A percentile compares a stretch with the other conserved stretches of the same genome.
Evolutionary conservation across 2,888 invertebrate species (phyloP).

Genomic region (Euphydryas editha): DNA sequence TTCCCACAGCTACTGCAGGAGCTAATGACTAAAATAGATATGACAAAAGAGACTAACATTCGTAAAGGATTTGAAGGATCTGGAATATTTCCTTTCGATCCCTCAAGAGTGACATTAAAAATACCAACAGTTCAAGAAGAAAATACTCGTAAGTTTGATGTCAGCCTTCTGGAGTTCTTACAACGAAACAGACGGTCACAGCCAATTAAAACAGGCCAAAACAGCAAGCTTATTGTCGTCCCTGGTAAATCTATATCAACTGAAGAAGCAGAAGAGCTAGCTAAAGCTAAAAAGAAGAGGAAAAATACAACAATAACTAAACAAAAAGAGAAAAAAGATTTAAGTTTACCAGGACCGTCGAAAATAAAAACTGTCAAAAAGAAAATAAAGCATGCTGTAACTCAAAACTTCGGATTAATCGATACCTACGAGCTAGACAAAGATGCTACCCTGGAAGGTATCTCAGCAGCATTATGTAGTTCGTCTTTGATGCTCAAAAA

Average conservation of each 20-base stretch:
- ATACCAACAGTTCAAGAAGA: neutral
- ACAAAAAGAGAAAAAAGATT: neutral
- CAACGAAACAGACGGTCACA: neutral
- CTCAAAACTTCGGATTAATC: neutral
- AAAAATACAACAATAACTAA: neutral
- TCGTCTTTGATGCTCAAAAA: neutral
- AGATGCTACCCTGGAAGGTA: too few relatives aligned
- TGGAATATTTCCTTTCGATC: neutral
- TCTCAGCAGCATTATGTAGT: neutral
- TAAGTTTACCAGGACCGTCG: neutral
- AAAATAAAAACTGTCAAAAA: neutral
- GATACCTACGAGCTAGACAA: neutral
- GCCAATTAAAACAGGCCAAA: neutral
- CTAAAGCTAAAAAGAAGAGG: neutral
- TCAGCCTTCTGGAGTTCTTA: neutral
- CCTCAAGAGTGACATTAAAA: neutral
- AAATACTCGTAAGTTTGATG: neutral
- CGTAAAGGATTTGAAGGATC: neutral
- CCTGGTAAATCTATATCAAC: too few relatives aligned
- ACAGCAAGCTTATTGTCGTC: neutral
- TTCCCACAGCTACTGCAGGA: constrained; percentile 40
- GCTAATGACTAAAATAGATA: constrained; percentile 38
- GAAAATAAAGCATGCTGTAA: neutral
- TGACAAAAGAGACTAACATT: constrained; percentile 12
- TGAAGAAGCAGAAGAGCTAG: too few relatives aligned